These are phyloP conservation scores for Crocallis elinguaria DNA, from an alignment of 2,888 invertebrate species.

Conservation along the genomic window DNA sequence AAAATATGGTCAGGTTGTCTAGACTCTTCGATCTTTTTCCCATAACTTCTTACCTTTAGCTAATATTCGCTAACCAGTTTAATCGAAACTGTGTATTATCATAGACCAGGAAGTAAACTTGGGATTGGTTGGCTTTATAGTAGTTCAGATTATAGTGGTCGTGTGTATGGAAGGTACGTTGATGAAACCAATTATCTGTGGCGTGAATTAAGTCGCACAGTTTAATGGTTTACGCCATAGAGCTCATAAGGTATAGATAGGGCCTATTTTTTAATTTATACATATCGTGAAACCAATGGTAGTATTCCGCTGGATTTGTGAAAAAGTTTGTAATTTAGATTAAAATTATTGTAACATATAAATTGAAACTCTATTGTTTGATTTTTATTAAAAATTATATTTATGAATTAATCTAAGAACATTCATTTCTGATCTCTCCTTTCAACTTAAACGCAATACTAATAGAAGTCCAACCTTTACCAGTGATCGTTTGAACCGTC, in stretches of 20 bases:
- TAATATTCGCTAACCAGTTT: slow-evolving; percentile 26
- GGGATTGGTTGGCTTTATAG: slow-evolving; percentile 3
- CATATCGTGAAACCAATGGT: neutral
- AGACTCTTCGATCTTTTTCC: slow-evolving; percentile 57
- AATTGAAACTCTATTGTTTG: too few species aligned
- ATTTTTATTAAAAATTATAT: neutral
- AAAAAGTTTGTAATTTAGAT: neutral
- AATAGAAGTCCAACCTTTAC: slow-evolving; percentile 28
- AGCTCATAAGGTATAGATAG: slow-evolving; percentile 35
- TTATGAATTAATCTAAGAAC: neutral
- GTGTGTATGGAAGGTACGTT: slow-evolving; percentile 44
- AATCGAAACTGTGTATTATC: slow-evolving; percentile 36
- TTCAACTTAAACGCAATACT: slow-evolving; percentile 23
- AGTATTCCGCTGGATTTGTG: neutral
- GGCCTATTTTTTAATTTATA: neutral
- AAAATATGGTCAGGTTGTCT: slow-evolving; percentile 52
- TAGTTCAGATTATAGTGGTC: slow-evolving; percentile 31
- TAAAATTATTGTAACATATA: too few species aligned
- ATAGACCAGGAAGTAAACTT: neutral
- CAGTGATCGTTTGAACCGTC: slow-evolving; percentile 54
- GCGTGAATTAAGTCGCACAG: slow-evolving; percentile 67
- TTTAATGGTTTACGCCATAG: slow-evolving; percentile 51
- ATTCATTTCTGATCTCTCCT: slow-evolving; percentile 1
- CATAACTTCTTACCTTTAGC: slow-evolving; percentile 49
- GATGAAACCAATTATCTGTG: slow-evolving; percentile 73